phyloP scores from a whole-genome alignment of 2,888 invertebrate genomes.

The Catonia carolina region DNA sequence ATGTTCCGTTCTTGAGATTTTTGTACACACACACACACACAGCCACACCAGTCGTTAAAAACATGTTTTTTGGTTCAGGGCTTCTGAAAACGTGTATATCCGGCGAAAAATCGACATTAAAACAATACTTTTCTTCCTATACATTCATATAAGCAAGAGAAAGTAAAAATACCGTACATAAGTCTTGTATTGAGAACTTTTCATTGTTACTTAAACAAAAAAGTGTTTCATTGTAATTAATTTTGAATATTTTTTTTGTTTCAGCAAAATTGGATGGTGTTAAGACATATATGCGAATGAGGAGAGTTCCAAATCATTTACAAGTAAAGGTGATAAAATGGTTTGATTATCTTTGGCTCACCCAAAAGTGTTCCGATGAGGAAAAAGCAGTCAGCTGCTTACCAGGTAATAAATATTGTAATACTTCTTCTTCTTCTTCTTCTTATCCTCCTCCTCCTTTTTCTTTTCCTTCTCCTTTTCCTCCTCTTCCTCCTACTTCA shows the following conservation, averaged over 20 bases:
- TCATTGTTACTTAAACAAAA: no score
- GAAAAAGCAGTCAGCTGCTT: conserved; percentile 92
- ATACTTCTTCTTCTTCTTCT: background rate
- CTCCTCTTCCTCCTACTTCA: background rate
- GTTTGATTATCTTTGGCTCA: conserved; percentile 99
- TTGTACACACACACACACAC: no score
- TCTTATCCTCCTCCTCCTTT: background rate
- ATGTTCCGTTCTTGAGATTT: no score
- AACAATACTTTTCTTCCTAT: no score
- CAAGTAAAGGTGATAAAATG: conserved; percentile 98
- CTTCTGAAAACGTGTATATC: no score
- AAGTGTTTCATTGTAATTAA: no score
- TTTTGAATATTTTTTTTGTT: conserved; percentile 47
- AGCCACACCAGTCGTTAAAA: no score
- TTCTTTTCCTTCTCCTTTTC: background rate
- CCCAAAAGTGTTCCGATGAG: conserved; percentile 97
- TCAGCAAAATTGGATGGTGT: conserved; percentile 96
- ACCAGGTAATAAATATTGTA: conserved; percentile 49
- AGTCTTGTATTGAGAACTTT: no score
- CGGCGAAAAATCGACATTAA: no score
- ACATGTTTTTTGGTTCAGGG: no score
- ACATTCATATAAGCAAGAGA: no score
- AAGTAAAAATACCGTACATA: no score
- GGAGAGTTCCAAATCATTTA: conserved; percentile 88
- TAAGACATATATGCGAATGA: conserved; percentile 97